phyloP scores from a whole-genome alignment of 2,888 invertebrate species.

The Agapostemon virescens region DNA sequence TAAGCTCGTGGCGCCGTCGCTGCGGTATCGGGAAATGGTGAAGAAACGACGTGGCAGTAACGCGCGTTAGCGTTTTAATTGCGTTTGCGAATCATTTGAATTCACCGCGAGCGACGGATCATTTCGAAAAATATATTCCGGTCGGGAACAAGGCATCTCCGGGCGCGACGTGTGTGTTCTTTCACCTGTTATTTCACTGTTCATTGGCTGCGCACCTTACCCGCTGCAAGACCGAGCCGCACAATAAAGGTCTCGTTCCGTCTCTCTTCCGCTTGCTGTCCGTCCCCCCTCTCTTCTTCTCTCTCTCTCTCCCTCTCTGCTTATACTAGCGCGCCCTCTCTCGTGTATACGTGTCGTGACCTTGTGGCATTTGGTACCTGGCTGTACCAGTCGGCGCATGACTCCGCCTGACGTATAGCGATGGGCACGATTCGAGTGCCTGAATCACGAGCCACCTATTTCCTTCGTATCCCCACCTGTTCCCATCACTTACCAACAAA shows the following conservation, averaged over 20 bases:
- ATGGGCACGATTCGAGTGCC: slow-evolving; percentile 40
- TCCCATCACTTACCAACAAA: background rate
- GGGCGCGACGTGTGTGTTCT: slow-evolving; percentile 38
- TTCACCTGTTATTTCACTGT: slow-evolving; percentile 55
- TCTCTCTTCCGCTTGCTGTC: slow-evolving; percentile 8
- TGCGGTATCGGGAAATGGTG: background rate
- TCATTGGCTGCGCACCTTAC: slow-evolving; percentile 51
- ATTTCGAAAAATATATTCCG: slow-evolving; percentile 18
- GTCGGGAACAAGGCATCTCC: slow-evolving; percentile 14
- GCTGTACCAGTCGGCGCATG: slow-evolving; percentile 76
- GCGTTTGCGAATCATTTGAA: slow-evolving; percentile 2
- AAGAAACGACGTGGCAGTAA: background rate
- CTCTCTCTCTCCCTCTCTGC: slow-evolving; percentile 11
- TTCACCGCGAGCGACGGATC: background rate
- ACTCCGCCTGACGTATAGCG: slow-evolving; percentile 46
- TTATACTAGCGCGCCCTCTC: slow-evolving; percentile 3
- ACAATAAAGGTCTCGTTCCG: slow-evolving; percentile 45
- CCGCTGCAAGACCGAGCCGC: slow-evolving; percentile 30
- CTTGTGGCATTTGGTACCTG: slow-evolving; percentile 80
- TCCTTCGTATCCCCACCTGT: background rate
- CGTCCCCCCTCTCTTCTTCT: no score
- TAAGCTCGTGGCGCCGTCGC: background rate
- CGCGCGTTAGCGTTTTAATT: background rate
- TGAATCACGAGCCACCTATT: slow-evolving; percentile 14
- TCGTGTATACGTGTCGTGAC: slow-evolving; percentile 73